These are phyloP conservation scores for Chalcosyrphus nemorum DNA, from an alignment of 2,888 invertebrate species.

Conservation along the genomic window DNA sequence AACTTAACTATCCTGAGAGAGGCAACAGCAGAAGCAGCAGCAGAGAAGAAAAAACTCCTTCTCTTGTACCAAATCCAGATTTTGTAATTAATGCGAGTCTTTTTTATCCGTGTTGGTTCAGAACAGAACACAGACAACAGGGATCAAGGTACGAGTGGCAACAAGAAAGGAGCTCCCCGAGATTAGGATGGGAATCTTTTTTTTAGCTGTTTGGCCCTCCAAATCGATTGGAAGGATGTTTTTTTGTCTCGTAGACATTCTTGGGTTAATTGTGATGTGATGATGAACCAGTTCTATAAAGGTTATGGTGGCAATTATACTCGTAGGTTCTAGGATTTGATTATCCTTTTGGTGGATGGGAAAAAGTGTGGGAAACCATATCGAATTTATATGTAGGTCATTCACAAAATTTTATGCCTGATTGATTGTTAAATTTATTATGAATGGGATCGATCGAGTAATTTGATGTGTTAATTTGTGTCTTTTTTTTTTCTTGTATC, in stretches of 20 bases:
- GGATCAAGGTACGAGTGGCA: not conserved
- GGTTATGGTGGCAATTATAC: conserved; percentile 32
- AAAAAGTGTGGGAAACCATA: conserved; percentile 61
- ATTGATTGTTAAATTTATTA: conserved; percentile 62
- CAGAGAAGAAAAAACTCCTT: not conserved
- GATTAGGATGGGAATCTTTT: conserved; percentile 50
- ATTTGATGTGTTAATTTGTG: conserved; percentile 50
- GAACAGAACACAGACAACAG: conserved; percentile 21
- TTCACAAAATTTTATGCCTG: conserved; percentile 54
- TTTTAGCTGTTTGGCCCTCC: not conserved
- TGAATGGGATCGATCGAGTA: not conserved
- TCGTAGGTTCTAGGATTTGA: conserved; percentile 46
- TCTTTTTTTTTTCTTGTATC: conserved; percentile 3
- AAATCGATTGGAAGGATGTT: not conserved
- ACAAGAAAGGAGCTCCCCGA: conserved; percentile 27
- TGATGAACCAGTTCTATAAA: conserved; percentile 45
- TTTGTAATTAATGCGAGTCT: conserved; percentile 60
- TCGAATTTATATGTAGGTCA: conserved; percentile 19
- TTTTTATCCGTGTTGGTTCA: conserved; percentile 21
- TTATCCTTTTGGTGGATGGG: conserved; percentile 33
- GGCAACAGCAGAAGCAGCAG: not conserved
- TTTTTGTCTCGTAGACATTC: conserved; percentile 44
- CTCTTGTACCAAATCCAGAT: conserved; percentile 56
- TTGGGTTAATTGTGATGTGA: conserved; percentile 49
- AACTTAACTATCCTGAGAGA: conserved; percentile 28